phyloP scores from a whole-genome alignment of 2,888 invertebrate genomes.

The Junonia oenone region DNA sequence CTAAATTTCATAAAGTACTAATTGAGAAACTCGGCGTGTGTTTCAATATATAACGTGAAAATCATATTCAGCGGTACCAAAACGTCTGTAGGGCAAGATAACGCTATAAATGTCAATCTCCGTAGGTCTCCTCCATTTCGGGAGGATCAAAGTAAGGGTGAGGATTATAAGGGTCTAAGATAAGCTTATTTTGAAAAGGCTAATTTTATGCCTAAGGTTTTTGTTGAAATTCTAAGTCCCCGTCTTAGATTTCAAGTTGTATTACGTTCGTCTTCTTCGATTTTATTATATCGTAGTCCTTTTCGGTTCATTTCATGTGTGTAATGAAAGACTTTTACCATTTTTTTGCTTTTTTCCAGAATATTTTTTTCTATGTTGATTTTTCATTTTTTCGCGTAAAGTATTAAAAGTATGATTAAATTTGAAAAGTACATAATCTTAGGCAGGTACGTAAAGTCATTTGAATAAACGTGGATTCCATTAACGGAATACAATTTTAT shows the following conservation, averaged over 20 bases:
- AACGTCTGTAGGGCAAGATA: slow-evolving; percentile 65
- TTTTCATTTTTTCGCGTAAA: no score
- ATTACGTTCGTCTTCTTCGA: no score
- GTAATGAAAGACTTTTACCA: background rate
- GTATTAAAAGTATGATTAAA: no score
- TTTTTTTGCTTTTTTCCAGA: no score
- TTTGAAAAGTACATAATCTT: no score
- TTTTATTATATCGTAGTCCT: background rate
- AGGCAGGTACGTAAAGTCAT: no score
- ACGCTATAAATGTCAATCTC: slow-evolving; percentile 72
- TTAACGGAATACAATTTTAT: slow-evolving; percentile 1
- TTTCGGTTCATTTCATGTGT: background rate
- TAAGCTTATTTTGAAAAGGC: slow-evolving; percentile 69
- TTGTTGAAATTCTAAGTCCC: slow-evolving; percentile 40
- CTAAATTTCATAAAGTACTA: background rate
- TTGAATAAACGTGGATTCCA: slow-evolving; percentile 2
- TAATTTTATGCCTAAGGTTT: slow-evolving; percentile 65
- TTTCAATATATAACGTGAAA: slow-evolving; percentile 29
- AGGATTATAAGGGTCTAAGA: slow-evolving; percentile 77
- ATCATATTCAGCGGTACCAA: slow-evolving; percentile 48
- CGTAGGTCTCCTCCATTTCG: slow-evolving; percentile 64
- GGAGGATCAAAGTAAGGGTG: slow-evolving; percentile 71
- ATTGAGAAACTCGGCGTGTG: background rate
- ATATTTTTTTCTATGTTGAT: no score
- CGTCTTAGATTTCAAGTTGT: slow-evolving; percentile 1